Evolutionary conservation across 2,113 vertebrate species (phyloP).

Genomic region (Podocnemis expansa): DNA sequence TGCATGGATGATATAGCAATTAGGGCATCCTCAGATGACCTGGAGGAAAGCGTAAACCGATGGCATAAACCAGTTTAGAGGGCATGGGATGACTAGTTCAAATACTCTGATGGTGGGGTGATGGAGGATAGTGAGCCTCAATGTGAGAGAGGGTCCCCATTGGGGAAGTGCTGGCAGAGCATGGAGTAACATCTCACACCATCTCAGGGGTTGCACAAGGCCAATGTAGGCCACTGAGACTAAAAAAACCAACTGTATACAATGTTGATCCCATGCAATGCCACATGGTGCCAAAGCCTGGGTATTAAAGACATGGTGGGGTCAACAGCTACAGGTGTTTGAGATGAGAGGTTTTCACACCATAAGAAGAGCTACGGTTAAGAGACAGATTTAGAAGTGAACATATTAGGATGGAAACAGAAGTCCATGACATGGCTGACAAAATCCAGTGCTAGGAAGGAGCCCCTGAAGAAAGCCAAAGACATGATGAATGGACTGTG

Average conservation of each 20-base stretch:
- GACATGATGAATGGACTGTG: neutral
- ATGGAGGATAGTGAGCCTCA: neutral
- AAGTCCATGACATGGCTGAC: neutral
- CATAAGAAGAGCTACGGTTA: neutral
- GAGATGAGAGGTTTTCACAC: neutral
- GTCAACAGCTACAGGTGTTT: neutral
- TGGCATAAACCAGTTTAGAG: too few relatives aligned
- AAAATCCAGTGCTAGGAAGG: neutral
- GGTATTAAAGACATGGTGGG: neutral
- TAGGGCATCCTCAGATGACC: too few relatives aligned
- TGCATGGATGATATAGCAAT: too few relatives aligned
- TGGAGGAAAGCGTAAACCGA: too few relatives aligned
- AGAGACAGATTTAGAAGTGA: neutral
- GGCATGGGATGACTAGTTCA: too few relatives aligned
- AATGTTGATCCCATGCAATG: neutral
- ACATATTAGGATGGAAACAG: neutral
- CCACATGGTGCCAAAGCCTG: neutral
- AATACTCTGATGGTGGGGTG: too few relatives aligned
- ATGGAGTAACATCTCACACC: neutral
- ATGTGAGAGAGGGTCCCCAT: neutral
- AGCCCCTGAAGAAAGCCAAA: neutral
- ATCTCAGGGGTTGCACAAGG: neutral
- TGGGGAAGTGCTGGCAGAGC: neutral
- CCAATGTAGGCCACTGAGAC: too few relatives aligned
- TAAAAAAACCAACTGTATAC: too few relatives aligned